These are phyloP conservation scores for Parnassius orleans DNA, from an alignment of 2,888 invertebrate species.

Conservation along the genomic window DNA sequence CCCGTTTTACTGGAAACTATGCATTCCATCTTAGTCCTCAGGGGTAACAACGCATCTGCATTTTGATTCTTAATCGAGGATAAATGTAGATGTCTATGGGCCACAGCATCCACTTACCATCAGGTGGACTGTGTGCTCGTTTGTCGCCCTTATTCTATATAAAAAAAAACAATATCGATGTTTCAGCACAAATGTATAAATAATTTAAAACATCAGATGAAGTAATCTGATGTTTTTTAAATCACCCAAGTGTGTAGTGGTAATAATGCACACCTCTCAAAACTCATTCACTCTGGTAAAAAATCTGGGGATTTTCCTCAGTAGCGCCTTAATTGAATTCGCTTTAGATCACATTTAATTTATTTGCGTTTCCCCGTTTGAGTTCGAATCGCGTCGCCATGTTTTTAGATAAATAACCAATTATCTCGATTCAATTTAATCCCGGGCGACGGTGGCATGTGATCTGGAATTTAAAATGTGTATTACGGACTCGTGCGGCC, in stretches of 20 bases:
- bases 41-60: too few species aligned
- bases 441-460: constrained; percentile 43
- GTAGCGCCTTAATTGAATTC: constrained; percentile 70
- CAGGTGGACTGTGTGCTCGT: too few species aligned
- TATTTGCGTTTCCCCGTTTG: constrained; percentile 71
- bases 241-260: constrained; percentile 6
- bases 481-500: constrained; percentile 24
- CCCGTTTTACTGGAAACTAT: too few species aligned
- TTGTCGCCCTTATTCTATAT: too few species aligned
- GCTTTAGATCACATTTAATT: constrained; percentile 70
- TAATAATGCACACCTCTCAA: constrained; percentile 17
- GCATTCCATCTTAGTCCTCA: too few species aligned
- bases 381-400: constrained; percentile 55
- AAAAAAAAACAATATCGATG: too few species aligned
- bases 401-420: constrained; percentile 74
- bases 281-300: constrained; percentile 3
- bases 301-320: constrained; percentile 49
- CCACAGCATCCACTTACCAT: too few species aligned
- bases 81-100: too few species aligned
- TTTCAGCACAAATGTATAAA: too few species aligned
- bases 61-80: too few species aligned
- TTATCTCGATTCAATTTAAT: constrained; percentile 67
- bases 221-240: background rate
- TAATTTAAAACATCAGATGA: background rate
- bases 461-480: constrained; percentile 39